Evolutionary conservation across 2,113 vertebrate species (phyloP).

Genomic region (Platysteira castanea): DNA sequence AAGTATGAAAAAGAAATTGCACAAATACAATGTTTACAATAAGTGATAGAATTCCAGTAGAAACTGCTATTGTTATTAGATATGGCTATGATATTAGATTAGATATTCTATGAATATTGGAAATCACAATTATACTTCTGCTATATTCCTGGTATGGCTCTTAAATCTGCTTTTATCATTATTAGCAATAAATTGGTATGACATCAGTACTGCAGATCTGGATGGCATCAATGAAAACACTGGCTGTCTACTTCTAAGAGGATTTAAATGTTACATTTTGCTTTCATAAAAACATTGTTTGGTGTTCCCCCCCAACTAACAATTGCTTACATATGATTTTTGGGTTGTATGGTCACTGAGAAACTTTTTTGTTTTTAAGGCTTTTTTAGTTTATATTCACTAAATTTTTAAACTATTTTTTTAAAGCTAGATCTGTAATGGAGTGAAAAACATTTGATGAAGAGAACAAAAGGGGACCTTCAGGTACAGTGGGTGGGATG

Average conservation of each 20-base stretch:
- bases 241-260: neutral
- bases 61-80: conserved; percentile 61
- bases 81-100: conserved; percentile 35
- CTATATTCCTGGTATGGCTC: conserved; percentile 50
- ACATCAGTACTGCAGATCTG: conserved; percentile 47
- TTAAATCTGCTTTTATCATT: conserved; percentile 59
- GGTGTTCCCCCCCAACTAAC: neutral
- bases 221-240: conserved; percentile 8
- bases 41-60: conserved; percentile 59
- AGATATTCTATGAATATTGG: conserved; percentile 40
- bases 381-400: neutral
- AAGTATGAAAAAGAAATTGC: conserved; percentile 67
- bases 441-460: neutral
- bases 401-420: neutral
- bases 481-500: neutral
- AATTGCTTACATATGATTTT: neutral
- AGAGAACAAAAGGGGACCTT: neutral
- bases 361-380: neutral
- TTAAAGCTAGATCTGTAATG: neutral
- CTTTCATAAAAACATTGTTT: conserved; percentile 1
- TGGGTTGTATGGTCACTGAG: neutral
- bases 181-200: conserved; percentile 67
- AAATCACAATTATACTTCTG: conserved; percentile 42
- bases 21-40: conserved; percentile 70
- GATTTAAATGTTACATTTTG: conserved; percentile 28